Evolutionary conservation across 2,888 invertebrate genomes (phyloP).

Genomic region (Anthophora plumipes): DNA sequence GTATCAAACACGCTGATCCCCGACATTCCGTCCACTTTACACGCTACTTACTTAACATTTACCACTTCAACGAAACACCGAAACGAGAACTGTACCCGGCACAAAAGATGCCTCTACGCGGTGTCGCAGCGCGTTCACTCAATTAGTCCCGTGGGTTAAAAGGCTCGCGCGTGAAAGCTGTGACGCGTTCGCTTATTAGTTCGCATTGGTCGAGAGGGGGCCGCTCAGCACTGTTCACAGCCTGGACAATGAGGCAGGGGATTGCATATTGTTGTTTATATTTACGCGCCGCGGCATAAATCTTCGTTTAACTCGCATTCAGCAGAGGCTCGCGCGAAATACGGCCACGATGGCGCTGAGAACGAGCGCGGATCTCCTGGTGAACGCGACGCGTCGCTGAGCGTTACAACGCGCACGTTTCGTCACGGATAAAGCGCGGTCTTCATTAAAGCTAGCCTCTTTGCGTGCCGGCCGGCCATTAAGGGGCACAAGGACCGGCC

Average conservation of each 20-base stretch:
- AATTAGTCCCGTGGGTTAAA: constrained; percentile 45
- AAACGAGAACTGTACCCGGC: background rate
- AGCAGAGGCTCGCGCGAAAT: constrained; percentile 62
- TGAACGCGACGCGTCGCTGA: constrained; percentile 8
- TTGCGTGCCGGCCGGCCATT: constrained; percentile 82
- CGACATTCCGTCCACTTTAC: background rate
- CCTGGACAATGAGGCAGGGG: constrained; percentile 81
- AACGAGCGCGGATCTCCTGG: constrained; percentile 28
- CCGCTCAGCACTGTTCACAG: constrained; percentile 56
- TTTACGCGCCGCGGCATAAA: constrained; percentile 83
- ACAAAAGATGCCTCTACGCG: background rate
- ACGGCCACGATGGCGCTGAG: constrained; percentile 18
- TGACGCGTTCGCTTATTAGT: constrained; percentile 74
- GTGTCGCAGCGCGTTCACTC: constrained; percentile 11
- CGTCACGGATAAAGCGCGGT: constrained; percentile 83
- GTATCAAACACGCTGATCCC: too few species aligned
- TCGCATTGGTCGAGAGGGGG: constrained; percentile 76
- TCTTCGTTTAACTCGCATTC: constrained; percentile 84
- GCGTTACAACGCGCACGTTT: constrained; percentile 63
- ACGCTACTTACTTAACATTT: background rate
- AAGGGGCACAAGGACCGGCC: constrained; percentile 74
- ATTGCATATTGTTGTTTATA: constrained; percentile 84
- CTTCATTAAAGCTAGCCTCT: constrained; percentile 82
- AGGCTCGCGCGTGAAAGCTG: constrained; percentile 30
- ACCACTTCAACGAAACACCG: background rate